Base-by-base conservation (phyloP, 2,113 vertebrate genomes). In the Nestor notabilis region DNA sequence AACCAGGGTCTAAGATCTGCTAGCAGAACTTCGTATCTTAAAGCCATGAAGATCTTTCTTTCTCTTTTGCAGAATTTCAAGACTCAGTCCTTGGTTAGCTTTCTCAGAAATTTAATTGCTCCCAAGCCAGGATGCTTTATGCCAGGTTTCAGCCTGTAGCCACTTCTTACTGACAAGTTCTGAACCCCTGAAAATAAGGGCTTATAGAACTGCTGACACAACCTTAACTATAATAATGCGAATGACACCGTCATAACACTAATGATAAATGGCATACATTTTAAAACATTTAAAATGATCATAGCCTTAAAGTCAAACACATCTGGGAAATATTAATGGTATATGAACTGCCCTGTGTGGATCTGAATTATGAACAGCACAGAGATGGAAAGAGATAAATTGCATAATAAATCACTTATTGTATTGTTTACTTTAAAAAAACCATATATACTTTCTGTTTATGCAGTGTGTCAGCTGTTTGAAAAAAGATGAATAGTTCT, bases 321-420 rank as follows among this genome's bases (percentile, higher is more conserved):
- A 97, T 96, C 96, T 98, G 81, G 95, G 96, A 97, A 97, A 97
- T 98, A 98, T 98, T 98, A 98, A 98, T 98, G 93, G 95, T 95
- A 96, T 97, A 96, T 92, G 95, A 97, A 97, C 94, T 94, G 71
- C 97, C 94, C 96, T 97, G 81, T 97, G 90, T 96, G 96, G 95
- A 95, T 97, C 95, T 98, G 97, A 98, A 98, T 98, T 98, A 98
- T 98, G 96, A 98, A 96, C 97, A 96, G 96, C 44, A 76, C 78
- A 93, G 92, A 96, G 97, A 98, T 97, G 98, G 98, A 98, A 98
- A 97, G 97, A 98, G 98, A 98, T 98, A 98, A 98, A 98, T 98
- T 98, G 87, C 95, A 98, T 98, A 98, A 98, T 98, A 98, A 98
- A 98, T 98, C 98, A 98, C 95, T 93, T 98, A 96, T 95, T 97